Evolutionary conservation across 2,888 invertebrate species (phyloP).

Genomic region (Pristionchus mayeri): DNA sequence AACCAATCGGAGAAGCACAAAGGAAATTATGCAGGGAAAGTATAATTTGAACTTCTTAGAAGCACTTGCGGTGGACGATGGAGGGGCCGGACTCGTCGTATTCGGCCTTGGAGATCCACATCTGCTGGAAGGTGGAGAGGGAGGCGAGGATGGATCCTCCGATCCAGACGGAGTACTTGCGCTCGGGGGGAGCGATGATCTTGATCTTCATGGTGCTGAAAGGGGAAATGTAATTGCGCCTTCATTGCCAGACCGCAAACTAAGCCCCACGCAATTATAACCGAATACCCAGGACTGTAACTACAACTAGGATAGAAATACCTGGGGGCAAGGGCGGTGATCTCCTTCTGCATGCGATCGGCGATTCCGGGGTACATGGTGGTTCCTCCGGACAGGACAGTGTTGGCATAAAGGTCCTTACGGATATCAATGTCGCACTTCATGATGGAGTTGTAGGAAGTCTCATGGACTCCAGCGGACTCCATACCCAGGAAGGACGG

Average conservation of each 20-base stretch:
- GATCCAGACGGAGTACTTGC: slow-evolving; percentile 98
- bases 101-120: slow-evolving; percentile 85
- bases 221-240: background rate
- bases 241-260: background rate
- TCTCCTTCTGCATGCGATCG: slow-evolving; percentile 96
- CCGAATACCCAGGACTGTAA: background rate
- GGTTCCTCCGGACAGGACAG: slow-evolving; percentile 76
- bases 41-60: slow-evolving; percentile 34
- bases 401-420: slow-evolving; percentile 89
- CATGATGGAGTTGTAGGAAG: slow-evolving; percentile 90
- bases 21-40: background rate
- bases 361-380: slow-evolving; percentile 98
- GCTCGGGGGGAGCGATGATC: slow-evolving; percentile 83
- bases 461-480: slow-evolving; percentile 73
- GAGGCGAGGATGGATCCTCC: slow-evolving; percentile 96
- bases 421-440: slow-evolving; percentile 93
- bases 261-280: too few relatives aligned
- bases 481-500: slow-evolving; percentile 86
- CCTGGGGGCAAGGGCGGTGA: slow-evolving; percentile 72
- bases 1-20: slow-evolving; percentile 5
- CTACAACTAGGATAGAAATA: slow-evolving; percentile 14
- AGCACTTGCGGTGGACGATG: slow-evolving; percentile 90
- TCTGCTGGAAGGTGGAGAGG: slow-evolving; percentile 90
- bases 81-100: slow-evolving; percentile 96
- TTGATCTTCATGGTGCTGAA: slow-evolving; percentile 81